These are phyloP conservation scores for Cryptophagus acutangulus DNA, from an alignment of 2,888 invertebrate species.

Conservation along the genomic window DNA sequence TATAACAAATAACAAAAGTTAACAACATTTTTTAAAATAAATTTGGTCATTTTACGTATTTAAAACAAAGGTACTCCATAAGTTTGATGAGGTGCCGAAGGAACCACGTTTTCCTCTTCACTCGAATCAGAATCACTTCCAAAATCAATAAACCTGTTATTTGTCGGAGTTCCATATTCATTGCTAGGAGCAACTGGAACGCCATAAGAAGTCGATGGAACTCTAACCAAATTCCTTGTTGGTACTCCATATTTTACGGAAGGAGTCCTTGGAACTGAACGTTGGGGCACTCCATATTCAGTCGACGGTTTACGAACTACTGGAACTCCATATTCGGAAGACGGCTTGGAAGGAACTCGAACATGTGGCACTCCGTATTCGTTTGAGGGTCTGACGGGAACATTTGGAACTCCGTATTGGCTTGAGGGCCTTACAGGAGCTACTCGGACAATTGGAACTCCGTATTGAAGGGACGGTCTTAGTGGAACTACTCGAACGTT, in stretches of 20 bases:
- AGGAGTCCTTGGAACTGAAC: too few species aligned
- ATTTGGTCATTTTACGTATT: background rate
- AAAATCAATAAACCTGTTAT: too few species aligned
- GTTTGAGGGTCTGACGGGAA: background rate
- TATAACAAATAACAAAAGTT: too few species aligned
- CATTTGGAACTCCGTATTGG: conserved; percentile 4
- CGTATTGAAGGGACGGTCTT: too few species aligned
- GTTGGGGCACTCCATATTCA: background rate
- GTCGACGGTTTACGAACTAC: background rate
- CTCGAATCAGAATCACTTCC: too few species aligned
- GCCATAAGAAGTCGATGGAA: too few species aligned
- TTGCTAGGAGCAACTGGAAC: too few species aligned
- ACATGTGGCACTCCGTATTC: conserved; percentile 10
- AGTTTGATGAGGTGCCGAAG: background rate
- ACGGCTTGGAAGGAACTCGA: background rate
- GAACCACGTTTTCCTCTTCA: background rate
- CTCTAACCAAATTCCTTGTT: too few species aligned
- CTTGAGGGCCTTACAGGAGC: too few species aligned
- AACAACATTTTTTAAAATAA: background rate
- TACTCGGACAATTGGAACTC: too few species aligned
- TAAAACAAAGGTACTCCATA: background rate
- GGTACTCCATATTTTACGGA: background rate
- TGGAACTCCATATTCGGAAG: conserved; percentile 6
- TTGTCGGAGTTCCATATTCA: too few species aligned
- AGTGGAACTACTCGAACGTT: too few species aligned